A percentile compares a stretch with the other conserved stretches of the same genome.
Evolutionary conservation across 2,888 invertebrate species (phyloP).

Genomic region (Laspeyria flexula): DNA sequence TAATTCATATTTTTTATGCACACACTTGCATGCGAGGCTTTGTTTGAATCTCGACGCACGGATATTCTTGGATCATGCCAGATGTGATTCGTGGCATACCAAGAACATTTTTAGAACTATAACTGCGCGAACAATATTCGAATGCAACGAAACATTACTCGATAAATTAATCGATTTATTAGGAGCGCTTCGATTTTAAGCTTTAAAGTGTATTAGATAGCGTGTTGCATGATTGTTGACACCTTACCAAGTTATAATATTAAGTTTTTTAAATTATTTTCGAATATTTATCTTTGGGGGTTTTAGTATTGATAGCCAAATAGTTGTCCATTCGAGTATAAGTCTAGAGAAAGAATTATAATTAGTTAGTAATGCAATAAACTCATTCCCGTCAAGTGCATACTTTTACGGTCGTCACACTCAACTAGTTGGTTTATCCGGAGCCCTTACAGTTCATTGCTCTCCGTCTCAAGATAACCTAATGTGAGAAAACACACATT

Average conservation of each 20-base stretch:
- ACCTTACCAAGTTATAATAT: too few relatives aligned
- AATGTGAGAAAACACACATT: slow-evolving; percentile 66
- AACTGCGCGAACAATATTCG: neutral
- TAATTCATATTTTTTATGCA: slow-evolving; percentile 26
- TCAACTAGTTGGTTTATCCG: slow-evolving; percentile 53
- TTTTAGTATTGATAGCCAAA: too few relatives aligned
- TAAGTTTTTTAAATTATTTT: too few relatives aligned
- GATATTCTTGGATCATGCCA: slow-evolving; percentile 20
- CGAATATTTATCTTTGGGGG: too few relatives aligned
- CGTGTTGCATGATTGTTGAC: too few relatives aligned
- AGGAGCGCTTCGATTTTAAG: too few relatives aligned
- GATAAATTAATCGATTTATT: slow-evolving; percentile 14
- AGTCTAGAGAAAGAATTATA: neutral
- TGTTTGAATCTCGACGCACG: slow-evolving; percentile 17
- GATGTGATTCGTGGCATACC: slow-evolving; percentile 16
- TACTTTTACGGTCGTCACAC: slow-evolving; percentile 45
- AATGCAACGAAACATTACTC: neutral
- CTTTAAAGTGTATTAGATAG: neutral
- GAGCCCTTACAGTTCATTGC: slow-evolving; percentile 62
- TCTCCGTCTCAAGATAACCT: slow-evolving; percentile 62
- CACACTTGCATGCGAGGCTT: slow-evolving; percentile 14
- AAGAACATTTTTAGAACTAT: slow-evolving; percentile 7
- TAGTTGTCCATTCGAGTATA: too few relatives aligned
- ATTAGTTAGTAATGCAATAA: slow-evolving; percentile 19
- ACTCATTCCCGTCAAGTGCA: slow-evolving; percentile 32